Evolutionary conservation across 2,797 vertebrate species (phyloP).

Genomic region (Clarias laeviceps): DNA sequence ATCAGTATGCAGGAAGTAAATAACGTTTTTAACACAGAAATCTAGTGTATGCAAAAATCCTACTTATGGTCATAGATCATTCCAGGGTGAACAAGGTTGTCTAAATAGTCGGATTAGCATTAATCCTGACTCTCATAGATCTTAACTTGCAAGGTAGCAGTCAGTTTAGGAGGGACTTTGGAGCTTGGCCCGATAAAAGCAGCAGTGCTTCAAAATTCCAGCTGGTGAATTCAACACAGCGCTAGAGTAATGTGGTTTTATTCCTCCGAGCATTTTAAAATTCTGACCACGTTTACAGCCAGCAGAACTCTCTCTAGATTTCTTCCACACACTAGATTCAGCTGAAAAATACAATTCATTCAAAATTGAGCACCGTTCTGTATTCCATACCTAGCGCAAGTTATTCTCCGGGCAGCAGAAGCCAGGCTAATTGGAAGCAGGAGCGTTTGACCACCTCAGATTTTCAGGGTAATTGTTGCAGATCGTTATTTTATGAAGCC

Average conservation of each 20-base stretch:
- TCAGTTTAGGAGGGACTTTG: neutral
- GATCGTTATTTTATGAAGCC: conserved; percentile 45
- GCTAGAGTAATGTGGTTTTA: conserved; percentile 20
- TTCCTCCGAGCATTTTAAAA: conserved; percentile 18
- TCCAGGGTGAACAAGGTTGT: neutral
- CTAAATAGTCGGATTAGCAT: neutral
- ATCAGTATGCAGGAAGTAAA: neutral
- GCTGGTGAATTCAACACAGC: conserved; percentile 4
- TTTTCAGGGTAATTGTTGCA: conserved; percentile 47
- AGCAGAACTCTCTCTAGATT: conserved; percentile 33
- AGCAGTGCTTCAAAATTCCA: neutral
- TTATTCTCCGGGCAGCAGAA: conserved; percentile 26
- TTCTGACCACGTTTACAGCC: conserved; percentile 16
- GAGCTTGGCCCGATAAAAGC: conserved; percentile 15
- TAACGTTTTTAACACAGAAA: neutral
- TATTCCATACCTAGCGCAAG: neutral
- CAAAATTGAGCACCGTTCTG: conserved; percentile 7
- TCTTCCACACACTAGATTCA: conserved; percentile 1
- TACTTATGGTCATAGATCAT: neutral
- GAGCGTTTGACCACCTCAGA: conserved; percentile 33
- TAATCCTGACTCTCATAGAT: neutral
- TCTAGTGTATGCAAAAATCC: neutral
- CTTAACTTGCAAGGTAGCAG: neutral
- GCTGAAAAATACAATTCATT: neutral
- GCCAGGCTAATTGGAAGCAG: conserved; percentile 38